These are phyloP conservation scores for Equus przewalskii DNA, from an alignment of 2,113 vertebrate species.

Conservation along the genomic window DNA sequence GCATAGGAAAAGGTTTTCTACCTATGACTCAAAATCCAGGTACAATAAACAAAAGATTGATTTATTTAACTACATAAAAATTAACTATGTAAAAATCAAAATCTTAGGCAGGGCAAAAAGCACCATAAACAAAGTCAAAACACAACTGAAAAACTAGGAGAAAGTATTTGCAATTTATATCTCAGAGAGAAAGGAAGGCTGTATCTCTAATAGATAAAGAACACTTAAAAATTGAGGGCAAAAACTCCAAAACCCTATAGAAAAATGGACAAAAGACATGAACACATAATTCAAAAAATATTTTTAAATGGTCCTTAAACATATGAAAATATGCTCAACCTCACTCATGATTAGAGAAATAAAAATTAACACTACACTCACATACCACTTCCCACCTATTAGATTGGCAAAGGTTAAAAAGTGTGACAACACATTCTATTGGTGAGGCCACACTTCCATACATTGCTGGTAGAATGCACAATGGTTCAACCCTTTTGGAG, in stretches of 20 bases:
- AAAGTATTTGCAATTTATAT: not conserved
- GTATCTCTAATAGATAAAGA: not conserved
- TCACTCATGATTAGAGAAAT: constrained; percentile 4
- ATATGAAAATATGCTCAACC: not conserved
- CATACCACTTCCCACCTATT: not conserved
- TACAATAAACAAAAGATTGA: not conserved
- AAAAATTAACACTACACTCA: not conserved
- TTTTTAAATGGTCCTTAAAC: constrained; percentile 12
- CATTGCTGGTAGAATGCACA: not conserved
- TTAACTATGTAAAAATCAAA: not conserved
- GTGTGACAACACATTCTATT: not conserved
- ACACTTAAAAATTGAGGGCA: not conserved
- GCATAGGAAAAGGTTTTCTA: constrained; percentile 20
- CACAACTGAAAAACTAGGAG: not conserved
- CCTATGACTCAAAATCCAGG: not conserved
- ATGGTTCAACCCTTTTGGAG: not conserved
- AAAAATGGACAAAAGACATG: not conserved
- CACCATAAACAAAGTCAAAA: not conserved
- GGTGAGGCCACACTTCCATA: not conserved
- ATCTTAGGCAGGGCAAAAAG: not conserved
- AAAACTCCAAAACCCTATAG: not conserved
- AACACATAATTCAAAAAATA: not conserved
- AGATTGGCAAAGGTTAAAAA: not conserved
- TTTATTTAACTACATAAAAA: not conserved
- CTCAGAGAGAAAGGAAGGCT: not conserved